Conservation (phyloP, 2,113 vertebrate genomes). For the Psammodynastes pulverulentus region DNA sequence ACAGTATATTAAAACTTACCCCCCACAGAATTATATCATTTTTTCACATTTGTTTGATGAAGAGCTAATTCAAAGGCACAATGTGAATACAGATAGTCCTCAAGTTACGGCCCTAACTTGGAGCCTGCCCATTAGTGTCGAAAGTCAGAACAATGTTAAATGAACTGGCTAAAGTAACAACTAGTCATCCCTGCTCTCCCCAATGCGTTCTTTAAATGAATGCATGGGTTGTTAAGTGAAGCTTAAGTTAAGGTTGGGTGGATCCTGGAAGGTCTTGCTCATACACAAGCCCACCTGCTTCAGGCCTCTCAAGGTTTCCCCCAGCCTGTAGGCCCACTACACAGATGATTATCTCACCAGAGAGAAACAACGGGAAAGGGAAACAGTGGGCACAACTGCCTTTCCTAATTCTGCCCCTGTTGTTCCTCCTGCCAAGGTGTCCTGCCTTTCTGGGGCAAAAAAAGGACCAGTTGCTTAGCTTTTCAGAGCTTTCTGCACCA, state of each 20-base stretch:
- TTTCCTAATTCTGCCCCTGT: background rate
- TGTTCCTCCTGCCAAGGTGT: background rate
- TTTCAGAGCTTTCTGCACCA: background rate
- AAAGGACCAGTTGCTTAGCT: background rate
- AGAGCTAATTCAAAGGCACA: background rate
- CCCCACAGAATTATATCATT: background rate
- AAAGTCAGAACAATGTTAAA: background rate
- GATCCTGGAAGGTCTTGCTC: background rate
- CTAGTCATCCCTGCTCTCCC: background rate
- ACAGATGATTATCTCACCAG: background rate
- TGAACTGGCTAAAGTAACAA: background rate
- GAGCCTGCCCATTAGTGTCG: background rate
- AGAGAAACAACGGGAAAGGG: background rate
- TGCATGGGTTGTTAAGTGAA: background rate
- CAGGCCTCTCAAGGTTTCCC: background rate
- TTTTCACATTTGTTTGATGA: background rate
- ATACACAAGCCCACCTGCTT: background rate
- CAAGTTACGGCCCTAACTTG: background rate
- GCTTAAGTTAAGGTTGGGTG: background rate
- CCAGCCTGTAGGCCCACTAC: background rate
- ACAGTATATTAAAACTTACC: background rate
- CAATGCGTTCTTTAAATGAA: background rate
- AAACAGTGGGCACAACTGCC: background rate
- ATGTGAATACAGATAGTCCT: background rate
- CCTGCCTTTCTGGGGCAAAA: background rate